These are phyloP conservation scores for Rhinolophus sinicus DNA, from an alignment of 2,113 vertebrate species.

Conservation along the genomic window DNA sequence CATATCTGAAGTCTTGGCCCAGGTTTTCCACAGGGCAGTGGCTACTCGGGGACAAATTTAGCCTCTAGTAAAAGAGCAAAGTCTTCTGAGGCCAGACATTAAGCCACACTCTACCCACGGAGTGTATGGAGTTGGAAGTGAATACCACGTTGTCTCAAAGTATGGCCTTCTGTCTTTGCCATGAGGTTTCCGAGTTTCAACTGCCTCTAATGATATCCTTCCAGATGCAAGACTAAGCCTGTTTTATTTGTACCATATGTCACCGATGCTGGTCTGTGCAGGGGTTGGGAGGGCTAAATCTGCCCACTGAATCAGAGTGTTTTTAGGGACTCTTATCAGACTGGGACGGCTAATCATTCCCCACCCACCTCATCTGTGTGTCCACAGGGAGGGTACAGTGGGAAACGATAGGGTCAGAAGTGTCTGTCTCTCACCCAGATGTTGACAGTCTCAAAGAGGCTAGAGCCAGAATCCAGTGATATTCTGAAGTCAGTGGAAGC, in stretches of 20 bases:
- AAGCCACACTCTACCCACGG: not conserved
- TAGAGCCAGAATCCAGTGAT: not conserved
- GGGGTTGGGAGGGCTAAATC: conserved; percentile 46
- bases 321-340: conserved; percentile 55
- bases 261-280: conserved; percentile 52
- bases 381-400: not conserved
- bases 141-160: not conserved
- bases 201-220: conserved; percentile 61
- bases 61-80: not conserved
- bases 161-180: not conserved
- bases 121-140: not conserved
- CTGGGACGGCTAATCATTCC: not conserved
- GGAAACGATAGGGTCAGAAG: conserved; percentile 1
- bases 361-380: not conserved
- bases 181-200: not conserved
- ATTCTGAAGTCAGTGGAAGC: not conserved
- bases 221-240: not conserved
- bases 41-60: not conserved
- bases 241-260: conserved; percentile 74
- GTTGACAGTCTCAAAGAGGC: conserved; percentile 22
- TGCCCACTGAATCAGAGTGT: conserved; percentile 38
- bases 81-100: not conserved
- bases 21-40: not conserved
- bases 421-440: conserved; percentile 26
- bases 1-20: not conserved